Evolutionary conservation across 2,113 vertebrate species (phyloP), one percentile per base, ranked within the genome.

Genomic region (Butorides virescens): DNA sequence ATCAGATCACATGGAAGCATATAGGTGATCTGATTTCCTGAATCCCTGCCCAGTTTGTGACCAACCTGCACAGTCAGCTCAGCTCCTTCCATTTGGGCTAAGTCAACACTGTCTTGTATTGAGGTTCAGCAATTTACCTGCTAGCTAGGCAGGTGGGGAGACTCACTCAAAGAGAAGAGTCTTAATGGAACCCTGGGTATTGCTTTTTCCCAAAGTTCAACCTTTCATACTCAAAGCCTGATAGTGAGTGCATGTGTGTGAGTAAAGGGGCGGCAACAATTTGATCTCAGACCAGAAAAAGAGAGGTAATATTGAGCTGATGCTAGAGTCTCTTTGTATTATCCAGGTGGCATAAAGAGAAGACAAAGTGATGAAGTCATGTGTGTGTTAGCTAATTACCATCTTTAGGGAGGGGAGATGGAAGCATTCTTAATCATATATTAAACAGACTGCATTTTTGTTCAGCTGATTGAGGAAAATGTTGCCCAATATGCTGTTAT

Each of bases 391-490:
- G 7, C 82, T 80, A 86, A 83, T 92, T 65, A 34, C 0, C 6
- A 52, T 76, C 68, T 87, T 91, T 62, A 93, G 47, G 65, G 61
- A 82, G 56, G 25, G 10, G 30, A 44, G n/a, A 58, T 90, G 52
- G 73, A 87, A 75, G 23, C 23, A 14, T 81, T 87, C 44, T 59
- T 94, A 90, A 92, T 92, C 18, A 15, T 22, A 8, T 36, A 34
- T 84, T 81, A 81, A 89, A 76, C 46, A 84, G 20, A 5, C 20
- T 59, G 36, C 21, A 8, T 63, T 90, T 90, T 87, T 91, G 47
- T 89, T 92, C 39, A 72, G 42, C n/a, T 81, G 59, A 72, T 37
- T 93, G 74, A n/a, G 39, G 71, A 92, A 94, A 88, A 72, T 88
- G 25, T 90, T 94, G 53, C 75, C 58, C 62, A 90, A 66, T 71